Conservation (phyloP, 2,888 invertebrate genomes). For the Cheilosia impressa region DNA sequence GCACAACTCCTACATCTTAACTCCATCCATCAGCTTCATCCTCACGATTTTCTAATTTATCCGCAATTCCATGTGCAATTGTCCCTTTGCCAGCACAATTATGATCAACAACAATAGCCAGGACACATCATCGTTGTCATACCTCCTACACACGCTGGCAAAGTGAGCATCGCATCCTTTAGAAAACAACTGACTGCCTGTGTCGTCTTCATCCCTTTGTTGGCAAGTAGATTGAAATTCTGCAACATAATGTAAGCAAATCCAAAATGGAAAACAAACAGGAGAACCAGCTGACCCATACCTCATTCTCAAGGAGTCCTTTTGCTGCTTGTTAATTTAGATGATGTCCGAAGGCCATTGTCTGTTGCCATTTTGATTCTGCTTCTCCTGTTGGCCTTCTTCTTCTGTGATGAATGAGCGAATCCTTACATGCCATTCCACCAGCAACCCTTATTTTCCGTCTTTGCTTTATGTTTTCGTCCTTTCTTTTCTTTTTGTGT, state of each 20-base stretch:
- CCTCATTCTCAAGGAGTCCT: constrained; percentile 38
- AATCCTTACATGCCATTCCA: constrained; percentile 58
- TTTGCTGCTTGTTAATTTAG: constrained; percentile 45
- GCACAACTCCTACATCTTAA: neutral
- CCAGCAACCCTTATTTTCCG: constrained; percentile 66
- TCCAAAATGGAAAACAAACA: constrained; percentile 57
- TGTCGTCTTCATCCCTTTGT: constrained; percentile 41
- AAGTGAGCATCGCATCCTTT: constrained; percentile 33
- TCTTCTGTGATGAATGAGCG: constrained; percentile 69
- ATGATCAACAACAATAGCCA: constrained; percentile 23
- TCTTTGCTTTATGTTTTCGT: constrained; percentile 3
- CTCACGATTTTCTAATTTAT: constrained; percentile 46
- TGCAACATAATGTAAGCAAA: constrained; percentile 64
- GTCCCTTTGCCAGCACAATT: constrained; percentile 14
- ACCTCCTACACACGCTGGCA: neutral
- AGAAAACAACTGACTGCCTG: constrained; percentile 38
- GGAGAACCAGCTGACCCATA: constrained; percentile 66
- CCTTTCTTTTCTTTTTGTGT: constrained; percentile 11
- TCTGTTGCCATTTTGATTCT: constrained; percentile 70
- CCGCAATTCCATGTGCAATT: constrained; percentile 21
- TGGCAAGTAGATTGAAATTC: constrained; percentile 62
- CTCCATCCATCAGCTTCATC: constrained; percentile 48
- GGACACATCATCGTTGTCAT: constrained; percentile 33
- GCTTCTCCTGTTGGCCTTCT: constrained; percentile 43
- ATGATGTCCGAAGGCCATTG: constrained; percentile 71